Percentiles rank a stretch among this genome's conserved stretches.
These are phyloP conservation scores for Electrona antarctica DNA, from an alignment of 2,113 vertebrate species.

Conservation along the genomic window DNA sequence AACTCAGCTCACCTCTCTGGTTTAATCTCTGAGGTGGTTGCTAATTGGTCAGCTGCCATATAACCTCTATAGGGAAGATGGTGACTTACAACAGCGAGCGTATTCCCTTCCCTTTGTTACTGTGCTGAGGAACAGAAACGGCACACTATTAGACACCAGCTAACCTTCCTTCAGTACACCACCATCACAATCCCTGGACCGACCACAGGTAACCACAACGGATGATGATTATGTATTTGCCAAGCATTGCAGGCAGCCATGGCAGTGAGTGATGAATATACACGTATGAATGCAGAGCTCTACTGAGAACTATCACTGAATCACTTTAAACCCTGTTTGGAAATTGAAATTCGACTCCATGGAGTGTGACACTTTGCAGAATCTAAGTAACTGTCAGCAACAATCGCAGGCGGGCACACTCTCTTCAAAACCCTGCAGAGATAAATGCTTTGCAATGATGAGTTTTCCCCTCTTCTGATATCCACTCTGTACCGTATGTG, in stretches of 20 bases:
- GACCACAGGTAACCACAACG: slow-evolving; percentile 2
- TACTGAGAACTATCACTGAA: background rate
- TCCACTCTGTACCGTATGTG: too few species aligned
- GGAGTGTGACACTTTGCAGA: slow-evolving; percentile 12
- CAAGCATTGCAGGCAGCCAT: background rate
- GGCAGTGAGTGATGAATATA: background rate
- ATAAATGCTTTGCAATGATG: background rate
- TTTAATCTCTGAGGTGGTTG: too few species aligned
- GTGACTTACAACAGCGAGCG: slow-evolving; percentile 28
- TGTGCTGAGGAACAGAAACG: too few species aligned
- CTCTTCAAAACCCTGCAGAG: background rate
- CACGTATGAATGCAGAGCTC: background rate
- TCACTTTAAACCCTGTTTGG: background rate
- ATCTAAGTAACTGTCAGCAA: background rate
- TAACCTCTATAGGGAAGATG: background rate
- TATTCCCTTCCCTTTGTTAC: background rate
- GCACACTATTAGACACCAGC: too few species aligned
- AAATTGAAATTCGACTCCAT: background rate
- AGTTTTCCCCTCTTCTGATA: background rate
- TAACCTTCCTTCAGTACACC: too few species aligned
- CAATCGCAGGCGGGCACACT: background rate
- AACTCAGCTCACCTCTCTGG: background rate
- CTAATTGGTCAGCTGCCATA: too few species aligned
- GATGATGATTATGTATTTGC: background rate
- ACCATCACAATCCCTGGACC: too few species aligned